These are phyloP conservation scores for Enteromius radiatus DNA, from an alignment of 2,797 vertebrate species.

Conservation along the genomic window DNA sequence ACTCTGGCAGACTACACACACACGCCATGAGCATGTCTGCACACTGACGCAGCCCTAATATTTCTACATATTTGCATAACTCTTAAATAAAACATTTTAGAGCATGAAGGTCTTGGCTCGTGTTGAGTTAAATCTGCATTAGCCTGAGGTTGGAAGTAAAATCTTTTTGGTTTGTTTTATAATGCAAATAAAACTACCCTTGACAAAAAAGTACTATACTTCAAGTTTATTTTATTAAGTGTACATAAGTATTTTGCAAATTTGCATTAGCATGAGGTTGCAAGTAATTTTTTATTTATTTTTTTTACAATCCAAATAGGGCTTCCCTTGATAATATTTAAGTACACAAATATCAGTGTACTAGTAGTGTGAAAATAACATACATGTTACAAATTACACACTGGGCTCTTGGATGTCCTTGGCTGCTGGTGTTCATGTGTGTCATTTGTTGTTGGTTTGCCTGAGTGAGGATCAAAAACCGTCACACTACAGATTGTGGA, in stretches of 20 bases:
- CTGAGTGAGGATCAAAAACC: slow-evolving; percentile 49
- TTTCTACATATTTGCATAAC: background rate
- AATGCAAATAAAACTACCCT: background rate
- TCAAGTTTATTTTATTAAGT: too few species aligned
- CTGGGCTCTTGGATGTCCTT: slow-evolving; percentile 42
- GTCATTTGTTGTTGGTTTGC: slow-evolving; percentile 60
- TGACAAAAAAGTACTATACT: too few species aligned
- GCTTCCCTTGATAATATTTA: too few species aligned
- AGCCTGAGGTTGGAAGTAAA: background rate
- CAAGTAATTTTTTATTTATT: too few species aligned
- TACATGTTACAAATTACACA: background rate
- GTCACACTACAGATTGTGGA: slow-evolving; percentile 57
- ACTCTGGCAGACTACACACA: slow-evolving; percentile 22
- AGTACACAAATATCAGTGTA: too few species aligned
- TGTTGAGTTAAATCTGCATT: background rate
- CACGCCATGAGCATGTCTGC: slow-evolving; percentile 8
- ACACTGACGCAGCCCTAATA: background rate
- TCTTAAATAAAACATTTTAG: slow-evolving; percentile 12
- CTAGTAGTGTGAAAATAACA: background rate
- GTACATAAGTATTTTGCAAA: too few species aligned
- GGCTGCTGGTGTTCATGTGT: slow-evolving; percentile 46
- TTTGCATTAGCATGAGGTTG: too few species aligned
- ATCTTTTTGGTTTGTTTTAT: background rate
- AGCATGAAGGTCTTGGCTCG: background rate
- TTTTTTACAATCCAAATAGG: too few species aligned